Evolutionary conservation across 2,113 vertebrate genomes (phyloP).

Genomic region (Pardalotus punctatus): DNA sequence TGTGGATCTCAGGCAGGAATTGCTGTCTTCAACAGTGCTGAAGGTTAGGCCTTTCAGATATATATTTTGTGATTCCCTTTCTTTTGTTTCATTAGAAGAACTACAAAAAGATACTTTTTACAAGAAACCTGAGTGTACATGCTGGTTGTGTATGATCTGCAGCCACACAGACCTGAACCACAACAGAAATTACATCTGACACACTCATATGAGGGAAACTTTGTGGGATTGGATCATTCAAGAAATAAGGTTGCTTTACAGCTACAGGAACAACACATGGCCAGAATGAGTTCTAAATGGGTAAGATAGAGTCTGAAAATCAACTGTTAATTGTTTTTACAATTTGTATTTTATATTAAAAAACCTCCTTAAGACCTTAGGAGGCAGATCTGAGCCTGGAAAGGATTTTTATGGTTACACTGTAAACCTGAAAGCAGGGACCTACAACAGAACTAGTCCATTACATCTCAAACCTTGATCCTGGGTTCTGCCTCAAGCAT

Average conservation of each 20-base stretch:
- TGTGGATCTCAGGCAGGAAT: background rate
- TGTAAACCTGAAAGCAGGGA: background rate
- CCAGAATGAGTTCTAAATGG: background rate
- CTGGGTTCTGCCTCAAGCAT: background rate
- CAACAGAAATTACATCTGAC: background rate
- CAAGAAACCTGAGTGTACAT: background rate
- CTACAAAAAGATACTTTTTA: background rate
- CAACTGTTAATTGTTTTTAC: background rate
- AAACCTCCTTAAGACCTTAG: background rate
- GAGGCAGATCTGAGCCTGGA: conserved; percentile 15
- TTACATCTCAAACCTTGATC: background rate
- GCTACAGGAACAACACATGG: background rate
- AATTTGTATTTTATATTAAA: background rate
- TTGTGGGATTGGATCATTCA: background rate
- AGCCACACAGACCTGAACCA: background rate
- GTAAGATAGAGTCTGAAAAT: background rate
- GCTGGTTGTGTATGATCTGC: background rate
- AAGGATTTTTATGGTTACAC: background rate
- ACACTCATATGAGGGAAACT: background rate
- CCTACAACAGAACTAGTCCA: background rate
- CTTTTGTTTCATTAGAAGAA: background rate
- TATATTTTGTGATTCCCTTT: background rate
- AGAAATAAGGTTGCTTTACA: background rate
- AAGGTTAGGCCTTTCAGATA: background rate
- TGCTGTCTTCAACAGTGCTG: background rate